Conservation (phyloP, 1,140 invertebrate genomes). For the Hycleus cichorii region DNA sequence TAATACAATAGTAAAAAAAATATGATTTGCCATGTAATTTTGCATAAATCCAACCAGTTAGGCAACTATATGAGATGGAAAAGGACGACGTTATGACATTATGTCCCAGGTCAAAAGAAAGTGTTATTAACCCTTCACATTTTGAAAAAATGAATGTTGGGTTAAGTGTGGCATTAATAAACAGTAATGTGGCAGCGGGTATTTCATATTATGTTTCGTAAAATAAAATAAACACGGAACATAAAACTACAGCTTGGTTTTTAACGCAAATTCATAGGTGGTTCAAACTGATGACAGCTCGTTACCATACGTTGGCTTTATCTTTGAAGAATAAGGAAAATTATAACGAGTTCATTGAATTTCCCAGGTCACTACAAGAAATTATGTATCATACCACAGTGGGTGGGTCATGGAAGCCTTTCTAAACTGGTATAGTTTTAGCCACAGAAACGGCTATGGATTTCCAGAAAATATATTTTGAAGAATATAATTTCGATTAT, state of each 20-base stretch:
- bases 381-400: not conserved
- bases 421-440: not conserved
- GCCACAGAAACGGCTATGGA: not conserved
- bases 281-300: not conserved
- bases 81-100: not conserved
- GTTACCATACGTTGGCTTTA: not conserved
- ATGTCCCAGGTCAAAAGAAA: conserved; percentile 3
- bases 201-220: not conserved
- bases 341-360: not conserved
- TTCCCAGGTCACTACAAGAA: not conserved
- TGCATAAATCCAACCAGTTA: not conserved
- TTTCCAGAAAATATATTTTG: not conserved
- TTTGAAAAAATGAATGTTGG: conserved; percentile 9
- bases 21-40: conserved; percentile 2
- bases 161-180: conserved; percentile 1
- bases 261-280: not conserved
- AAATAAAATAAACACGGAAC: not conserved
- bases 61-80: not conserved
- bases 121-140: conserved; percentile 1
- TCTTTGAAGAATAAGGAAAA: not conserved
- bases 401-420: not conserved
- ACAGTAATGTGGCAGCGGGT: not conserved
- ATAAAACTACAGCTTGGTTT: not conserved
- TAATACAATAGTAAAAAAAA: conserved; percentile 1
- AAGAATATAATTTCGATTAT: no score